Evolutionary conservation across 2,113 vertebrate genomes (phyloP).

Genomic region (Polypterus senegalus): DNA sequence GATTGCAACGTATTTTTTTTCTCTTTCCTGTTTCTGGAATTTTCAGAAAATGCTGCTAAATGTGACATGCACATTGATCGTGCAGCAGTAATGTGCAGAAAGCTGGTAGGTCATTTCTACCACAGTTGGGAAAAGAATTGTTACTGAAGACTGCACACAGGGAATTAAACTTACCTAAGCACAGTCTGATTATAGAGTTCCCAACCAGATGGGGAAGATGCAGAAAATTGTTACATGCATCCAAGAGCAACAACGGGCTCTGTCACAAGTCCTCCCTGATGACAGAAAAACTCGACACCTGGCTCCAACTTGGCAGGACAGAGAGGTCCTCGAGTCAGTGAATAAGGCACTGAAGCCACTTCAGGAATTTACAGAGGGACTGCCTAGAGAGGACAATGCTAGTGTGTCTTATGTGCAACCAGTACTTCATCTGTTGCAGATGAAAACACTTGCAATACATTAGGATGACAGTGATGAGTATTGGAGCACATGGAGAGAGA

Average conservation of each 20-base stretch:
- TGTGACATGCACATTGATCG: background rate
- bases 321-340: constrained; percentile 2
- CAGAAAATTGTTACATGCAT: no score
- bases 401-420: constrained; percentile 5
- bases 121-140: constrained; percentile 11
- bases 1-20: no score
- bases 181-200: constrained; percentile 1
- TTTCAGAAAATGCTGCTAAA: constrained; percentile 2
- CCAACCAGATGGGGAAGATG: background rate
- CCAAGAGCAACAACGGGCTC: background rate
- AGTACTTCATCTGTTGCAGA: constrained; percentile 10
- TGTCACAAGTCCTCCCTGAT: constrained; percentile 10
- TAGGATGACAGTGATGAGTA: constrained; percentile 10
- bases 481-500: constrained; percentile 9
- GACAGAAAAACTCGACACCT: constrained; percentile 10
- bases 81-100: constrained; percentile 8
- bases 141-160: background rate
- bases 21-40: background rate
- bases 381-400: constrained; percentile 6
- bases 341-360: constrained; percentile 2
- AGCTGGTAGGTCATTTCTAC: constrained; percentile 10
- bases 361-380: constrained; percentile 11
- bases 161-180: background rate
- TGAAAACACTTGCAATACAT: constrained; percentile 8
- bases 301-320: constrained; percentile 10